Base-by-base conservation (phyloP, 2,888 invertebrate species). In the Elmis aenea region DNA sequence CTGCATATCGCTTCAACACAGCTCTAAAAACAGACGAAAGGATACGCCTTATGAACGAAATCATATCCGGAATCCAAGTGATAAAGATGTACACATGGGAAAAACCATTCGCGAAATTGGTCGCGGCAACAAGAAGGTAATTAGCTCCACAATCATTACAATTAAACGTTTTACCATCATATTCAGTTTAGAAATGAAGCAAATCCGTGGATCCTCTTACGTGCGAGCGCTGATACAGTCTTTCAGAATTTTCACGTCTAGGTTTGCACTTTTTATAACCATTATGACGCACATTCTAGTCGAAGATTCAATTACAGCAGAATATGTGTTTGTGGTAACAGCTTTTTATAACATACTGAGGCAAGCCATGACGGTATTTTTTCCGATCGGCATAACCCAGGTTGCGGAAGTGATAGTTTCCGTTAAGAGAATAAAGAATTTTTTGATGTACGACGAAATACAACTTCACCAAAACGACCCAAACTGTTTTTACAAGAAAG, bases 31-130 rank as follows among this genome's bases (percentile, higher is more conserved):
- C 93, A 0, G 95, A 95, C 66, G 86, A 90, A 61, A 75, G 95
- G 33, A 87, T 95, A 5, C 77, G 90, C 3, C 72, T 93, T 28
- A 94, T 94, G 83, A 91, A 87, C 58, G 95, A 95, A 68, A 83
- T 89, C 21, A 78, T 91, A 20, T 77, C 78, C 5, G 90, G 88
- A 0, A 90, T 92, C 56, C 80, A 86, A 57, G 87, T 90, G 9
- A 88, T 92, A 57, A 92, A 92, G 70, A 90, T 91, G 89, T 91
- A 90, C 64, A 84, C 88, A 0, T 92, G 91, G 83, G 92, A 92
- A 65, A 79, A 78, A 50, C 85, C 89, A 0, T 91, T 91, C 58
- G 81, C 83, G 1, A 75, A 79, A 33, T 68, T 88, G 6, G 80
- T 91, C 3, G 77, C 76, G 34, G 71, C 75, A 42, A 80, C 85